Conservation (phyloP, 2,888 invertebrate genomes). For the Ectobius pallidus region DNA sequence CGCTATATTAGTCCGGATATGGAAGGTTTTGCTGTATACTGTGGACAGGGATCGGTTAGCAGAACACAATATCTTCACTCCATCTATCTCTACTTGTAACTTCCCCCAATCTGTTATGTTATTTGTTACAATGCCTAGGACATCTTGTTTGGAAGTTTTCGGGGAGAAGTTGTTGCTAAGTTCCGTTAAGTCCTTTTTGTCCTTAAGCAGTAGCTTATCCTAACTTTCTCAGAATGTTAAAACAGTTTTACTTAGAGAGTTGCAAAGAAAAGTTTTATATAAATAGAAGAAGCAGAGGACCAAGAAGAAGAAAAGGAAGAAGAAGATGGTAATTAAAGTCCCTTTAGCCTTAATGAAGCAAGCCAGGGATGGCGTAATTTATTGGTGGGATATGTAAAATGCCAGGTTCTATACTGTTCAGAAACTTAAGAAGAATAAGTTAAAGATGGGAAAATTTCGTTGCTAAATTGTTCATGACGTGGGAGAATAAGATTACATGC, state of each 20-base stretch:
- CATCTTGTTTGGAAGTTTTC: too few species aligned
- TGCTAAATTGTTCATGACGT: too few species aligned
- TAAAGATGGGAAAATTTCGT: too few species aligned
- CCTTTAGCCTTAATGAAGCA: constrained; percentile 30
- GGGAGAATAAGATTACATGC: too few species aligned
- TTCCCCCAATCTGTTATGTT: too few species aligned
- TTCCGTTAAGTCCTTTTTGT: background rate
- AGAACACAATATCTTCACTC: too few species aligned
- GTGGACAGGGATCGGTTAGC: too few species aligned
- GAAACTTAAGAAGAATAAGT: constrained; percentile 10
- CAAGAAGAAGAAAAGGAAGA: background rate
- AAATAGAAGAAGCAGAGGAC: constrained; percentile 20
- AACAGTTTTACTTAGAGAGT: constrained; percentile 22
- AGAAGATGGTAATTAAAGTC: constrained; percentile 30
- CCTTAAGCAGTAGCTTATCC: background rate
- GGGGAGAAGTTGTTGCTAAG: too few species aligned
- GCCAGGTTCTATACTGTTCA: background rate
- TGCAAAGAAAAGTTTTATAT: constrained; percentile 25
- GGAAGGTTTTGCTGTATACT: too few species aligned
- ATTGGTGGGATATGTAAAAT: constrained; percentile 34
- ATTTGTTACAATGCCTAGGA: too few species aligned
- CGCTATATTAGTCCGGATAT: too few species aligned
- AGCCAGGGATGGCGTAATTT: constrained; percentile 34
- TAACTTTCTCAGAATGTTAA: constrained; percentile 18
- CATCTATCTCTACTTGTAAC: too few species aligned